Evolutionary conservation across 1,140 invertebrate species (phyloP).

Genomic region (Drosophila willistoni): DNA sequence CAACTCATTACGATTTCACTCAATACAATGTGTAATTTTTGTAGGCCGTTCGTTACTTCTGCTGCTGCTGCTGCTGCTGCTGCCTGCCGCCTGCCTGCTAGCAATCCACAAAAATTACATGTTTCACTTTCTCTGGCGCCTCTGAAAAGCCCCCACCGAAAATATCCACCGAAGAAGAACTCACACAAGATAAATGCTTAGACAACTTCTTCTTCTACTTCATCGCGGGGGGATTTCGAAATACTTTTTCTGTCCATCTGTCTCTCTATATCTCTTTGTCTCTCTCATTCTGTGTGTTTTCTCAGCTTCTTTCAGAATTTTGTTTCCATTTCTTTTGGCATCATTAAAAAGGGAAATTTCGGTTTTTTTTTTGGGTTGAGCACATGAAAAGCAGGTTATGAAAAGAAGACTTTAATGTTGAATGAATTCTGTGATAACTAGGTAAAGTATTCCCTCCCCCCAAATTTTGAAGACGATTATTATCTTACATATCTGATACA

Average conservation of each 20-base stretch:
- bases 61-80: constrained; percentile 10
- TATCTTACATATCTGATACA: too few species aligned
- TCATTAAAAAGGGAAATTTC: constrained; percentile 60
- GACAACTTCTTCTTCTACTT: constrained; percentile 35
- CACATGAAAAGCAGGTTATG: constrained; percentile 38
- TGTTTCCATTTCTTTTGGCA: constrained; percentile 46
- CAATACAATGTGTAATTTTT: constrained; percentile 74
- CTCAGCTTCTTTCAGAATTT: constrained; percentile 39
- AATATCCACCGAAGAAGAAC: constrained; percentile 4
- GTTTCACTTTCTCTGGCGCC: constrained; percentile 80
- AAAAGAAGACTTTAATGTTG: not conserved
- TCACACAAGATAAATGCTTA: constrained; percentile 51
- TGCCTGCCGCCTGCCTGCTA: not conserved
- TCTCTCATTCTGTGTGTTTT: constrained; percentile 37
- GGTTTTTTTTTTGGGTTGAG: constrained; percentile 12
- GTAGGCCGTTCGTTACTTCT: constrained; percentile 53
- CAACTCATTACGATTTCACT: constrained; percentile 78
- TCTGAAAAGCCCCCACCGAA: constrained; percentile 29
- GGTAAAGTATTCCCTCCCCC: too few species aligned
- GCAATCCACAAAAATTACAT: constrained; percentile 63
- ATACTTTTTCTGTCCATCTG: constrained; percentile 9
- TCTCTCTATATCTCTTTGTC: constrained; percentile 21
- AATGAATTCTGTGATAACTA: not conserved
- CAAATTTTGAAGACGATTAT: too few species aligned
- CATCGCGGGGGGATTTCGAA: constrained; percentile 34